phyloP scores from a whole-genome alignment of 2,113 vertebrate species.

The Xiphophorus maculatus region DNA sequence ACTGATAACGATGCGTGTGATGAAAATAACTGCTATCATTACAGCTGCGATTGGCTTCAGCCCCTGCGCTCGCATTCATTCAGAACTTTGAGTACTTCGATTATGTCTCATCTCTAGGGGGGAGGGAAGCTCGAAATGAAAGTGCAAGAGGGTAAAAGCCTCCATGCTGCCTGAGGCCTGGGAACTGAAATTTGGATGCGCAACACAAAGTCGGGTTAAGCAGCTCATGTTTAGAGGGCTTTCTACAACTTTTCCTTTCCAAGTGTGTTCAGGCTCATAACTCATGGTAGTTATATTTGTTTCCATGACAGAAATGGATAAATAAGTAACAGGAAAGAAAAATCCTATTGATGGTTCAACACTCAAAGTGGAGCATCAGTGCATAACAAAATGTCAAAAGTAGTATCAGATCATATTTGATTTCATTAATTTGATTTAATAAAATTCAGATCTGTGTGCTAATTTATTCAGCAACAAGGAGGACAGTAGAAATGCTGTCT shows the following conservation, averaged over 20 bases:
- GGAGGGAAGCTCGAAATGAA: constrained; percentile 1
- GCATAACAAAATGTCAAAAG: too few relatives aligned
- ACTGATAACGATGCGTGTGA: constrained; percentile 16
- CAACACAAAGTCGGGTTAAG: neutral
- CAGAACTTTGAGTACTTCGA: neutral
- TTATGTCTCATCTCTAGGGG: constrained; percentile 3
- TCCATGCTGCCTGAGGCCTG: neutral
- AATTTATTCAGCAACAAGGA: too few relatives aligned
- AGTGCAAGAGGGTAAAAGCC: neutral
- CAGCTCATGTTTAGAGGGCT: neutral
- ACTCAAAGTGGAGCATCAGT: too few relatives aligned
- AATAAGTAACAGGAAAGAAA: too few relatives aligned
- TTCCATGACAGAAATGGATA: too few relatives aligned
- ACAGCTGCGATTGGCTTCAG: constrained; percentile 10
- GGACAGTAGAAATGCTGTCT: too few relatives aligned
- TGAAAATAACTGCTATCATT: constrained; percentile 41
- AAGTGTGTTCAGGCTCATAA: neutral
- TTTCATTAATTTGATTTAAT: too few relatives aligned
- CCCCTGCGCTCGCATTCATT: constrained; percentile 4
- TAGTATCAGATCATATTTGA: too few relatives aligned
- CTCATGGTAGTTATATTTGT: neutral
- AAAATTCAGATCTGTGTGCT: too few relatives aligned
- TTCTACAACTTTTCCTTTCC: neutral
- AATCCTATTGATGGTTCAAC: too few relatives aligned
- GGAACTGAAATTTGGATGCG: neutral